Evolutionary conservation across 2,797 vertebrate species (phyloP).

Genomic region (Halcyon badia): DNA sequence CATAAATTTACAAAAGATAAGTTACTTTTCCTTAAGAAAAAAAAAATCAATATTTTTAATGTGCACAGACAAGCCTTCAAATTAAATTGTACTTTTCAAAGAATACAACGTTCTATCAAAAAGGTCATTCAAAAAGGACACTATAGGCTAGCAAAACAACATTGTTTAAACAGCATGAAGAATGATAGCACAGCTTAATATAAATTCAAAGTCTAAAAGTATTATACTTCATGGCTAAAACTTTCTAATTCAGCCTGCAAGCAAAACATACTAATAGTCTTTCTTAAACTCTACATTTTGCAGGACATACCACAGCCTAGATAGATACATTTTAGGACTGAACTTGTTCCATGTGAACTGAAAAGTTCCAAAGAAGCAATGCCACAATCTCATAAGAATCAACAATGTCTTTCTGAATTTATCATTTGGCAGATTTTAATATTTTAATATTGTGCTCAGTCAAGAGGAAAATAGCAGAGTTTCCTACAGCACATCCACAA

Average conservation of each 20-base stretch:
- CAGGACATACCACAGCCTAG: neutral
- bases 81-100: neutral
- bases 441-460: neutral
- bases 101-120: neutral
- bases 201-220: neutral
- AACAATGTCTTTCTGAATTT: neutral
- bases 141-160: neutral
- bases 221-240: neutral
- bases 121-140: slow-evolving; percentile 16
- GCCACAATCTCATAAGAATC: neutral
- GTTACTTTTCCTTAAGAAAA: neutral
- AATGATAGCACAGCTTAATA: neutral
- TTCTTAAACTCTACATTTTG: neutral
- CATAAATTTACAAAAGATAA: slow-evolving; percentile 21
- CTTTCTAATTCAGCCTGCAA: neutral
- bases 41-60: neutral
- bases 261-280: neutral
- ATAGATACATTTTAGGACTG: neutral
- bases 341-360: neutral
- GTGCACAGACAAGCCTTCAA: neutral
- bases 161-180: neutral
- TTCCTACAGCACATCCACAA: neutral
- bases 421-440: neutral
- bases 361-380: neutral
- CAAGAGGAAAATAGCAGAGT: neutral